phyloP scores from a whole-genome alignment of 2,888 invertebrate genomes.

The Microplitis manilae region DNA sequence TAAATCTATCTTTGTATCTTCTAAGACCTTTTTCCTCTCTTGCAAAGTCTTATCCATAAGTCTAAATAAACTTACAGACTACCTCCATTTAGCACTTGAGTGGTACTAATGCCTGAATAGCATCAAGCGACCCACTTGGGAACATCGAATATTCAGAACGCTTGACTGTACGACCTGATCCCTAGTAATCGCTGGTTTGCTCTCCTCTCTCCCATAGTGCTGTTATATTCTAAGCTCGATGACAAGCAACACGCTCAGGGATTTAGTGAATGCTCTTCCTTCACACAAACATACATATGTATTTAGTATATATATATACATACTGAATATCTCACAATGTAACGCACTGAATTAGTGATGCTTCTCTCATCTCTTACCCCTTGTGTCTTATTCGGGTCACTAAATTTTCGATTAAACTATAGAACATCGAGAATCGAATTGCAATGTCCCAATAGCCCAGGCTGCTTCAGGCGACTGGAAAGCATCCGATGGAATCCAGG shows the following conservation, averaged over 20 bases:
- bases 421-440: constrained; percentile 22
- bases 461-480: background rate
- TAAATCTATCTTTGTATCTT: background rate
- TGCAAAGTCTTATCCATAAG: background rate
- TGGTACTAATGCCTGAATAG: constrained; percentile 33
- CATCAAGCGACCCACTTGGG: constrained; percentile 29
- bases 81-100: constrained; percentile 34
- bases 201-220: constrained; percentile 10
- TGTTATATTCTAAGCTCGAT: constrained; percentile 24
- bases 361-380: background rate
- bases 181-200: constrained; percentile 23
- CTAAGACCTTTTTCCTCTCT: background rate
- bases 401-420: constrained; percentile 35
- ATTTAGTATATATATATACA: constrained; percentile 13
- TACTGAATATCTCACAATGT: constrained; percentile 16
- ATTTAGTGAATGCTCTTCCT: constrained; percentile 8
- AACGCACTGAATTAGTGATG: constrained; percentile 15
- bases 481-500: constrained; percentile 18
- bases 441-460: background rate
- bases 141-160: constrained; percentile 38
- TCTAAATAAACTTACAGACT: constrained; percentile 12
- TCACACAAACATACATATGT: background rate
- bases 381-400: constrained; percentile 34
- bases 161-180: constrained; percentile 28
- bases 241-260: constrained; percentile 28